Evolutionary conservation across 2,113 vertebrate genomes (phyloP), one percentile per base, ranked within the genome.

Genomic region (Percopsis transmontana): DNA sequence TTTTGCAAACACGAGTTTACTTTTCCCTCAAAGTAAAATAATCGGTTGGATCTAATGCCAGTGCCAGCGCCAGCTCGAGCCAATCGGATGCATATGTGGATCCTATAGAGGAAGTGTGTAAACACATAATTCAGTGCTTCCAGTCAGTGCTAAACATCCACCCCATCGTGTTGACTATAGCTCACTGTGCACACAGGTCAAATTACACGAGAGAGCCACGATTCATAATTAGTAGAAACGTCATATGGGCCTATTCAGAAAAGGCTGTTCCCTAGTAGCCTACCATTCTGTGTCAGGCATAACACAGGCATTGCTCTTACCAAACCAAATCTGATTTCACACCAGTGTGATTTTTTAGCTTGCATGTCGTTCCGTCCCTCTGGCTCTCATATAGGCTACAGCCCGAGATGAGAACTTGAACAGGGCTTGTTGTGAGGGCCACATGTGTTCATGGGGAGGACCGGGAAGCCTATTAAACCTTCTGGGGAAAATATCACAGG

Each of bases 231-330:
- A 81, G 57, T 76, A 81, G 57, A 18, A 42, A 72, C 58, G 62
- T 67, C n/a, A 66, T 51, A 56, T 60, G 63, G 68, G 62, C 73
- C 56, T 44, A 18, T 68, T 82, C 65, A 72, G 27, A 70, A 80
- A 83, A 62, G 66, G n/a, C n/a, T n/a, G n/a, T n/a, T n/a, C n/a
- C n/a, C n/a, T n/a, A n/a, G n/a, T n/a, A 79, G 70, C 47, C 61
- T 48, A 10, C 63, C 67, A 81, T 58, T 58, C 19, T 51, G 70
- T 14, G 66, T 63, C 57, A 85, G 85, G 82, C 73, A 73, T 69
- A 81, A 83, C 76, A 83, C 58, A 33, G 68, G 79, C 74, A 83
- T 70, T 60, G 68, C 71, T 81, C 59, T 56, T 71, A 57, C 72
- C 70, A 84, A 76, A 85, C 68, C 57, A 77, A 63, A 67, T 33